Conservation (phyloP, 2,113 vertebrate genomes). For the Lonchura striata region DNA sequence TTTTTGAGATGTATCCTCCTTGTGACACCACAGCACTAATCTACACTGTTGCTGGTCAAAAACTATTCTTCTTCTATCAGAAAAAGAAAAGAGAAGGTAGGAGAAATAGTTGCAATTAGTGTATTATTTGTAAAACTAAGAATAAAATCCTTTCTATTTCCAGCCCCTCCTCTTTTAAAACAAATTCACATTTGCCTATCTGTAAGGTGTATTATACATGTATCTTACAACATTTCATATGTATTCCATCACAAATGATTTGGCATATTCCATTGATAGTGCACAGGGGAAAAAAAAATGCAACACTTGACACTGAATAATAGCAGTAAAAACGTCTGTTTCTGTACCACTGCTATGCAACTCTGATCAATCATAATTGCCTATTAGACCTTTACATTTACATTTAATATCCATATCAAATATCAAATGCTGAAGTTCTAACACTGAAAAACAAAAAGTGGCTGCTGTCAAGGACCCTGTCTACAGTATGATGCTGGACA, state of each 20-base stretch:
- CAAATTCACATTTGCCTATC: not conserved
- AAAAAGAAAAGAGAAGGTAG: not conserved
- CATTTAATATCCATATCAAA: not conserved
- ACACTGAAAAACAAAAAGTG: not conserved
- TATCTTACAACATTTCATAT: not conserved
- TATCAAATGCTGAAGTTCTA: not conserved
- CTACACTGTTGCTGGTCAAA: not conserved
- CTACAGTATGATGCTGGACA: not conserved
- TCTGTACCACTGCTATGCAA: not conserved
- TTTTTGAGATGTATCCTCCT: not conserved
- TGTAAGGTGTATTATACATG: not conserved
- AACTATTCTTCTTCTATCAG: not conserved
- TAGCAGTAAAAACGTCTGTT: rapidly evolving
- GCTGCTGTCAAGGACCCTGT: not conserved
- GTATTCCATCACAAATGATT: not conserved
- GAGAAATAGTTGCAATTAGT: not conserved
- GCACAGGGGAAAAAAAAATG: not conserved
- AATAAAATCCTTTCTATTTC: not conserved
- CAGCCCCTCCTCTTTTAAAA: not conserved
- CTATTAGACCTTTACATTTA: not conserved
- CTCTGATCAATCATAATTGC: not conserved
- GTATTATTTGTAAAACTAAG: not conserved
- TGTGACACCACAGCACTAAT: not conserved
- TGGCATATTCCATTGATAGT: not conserved
- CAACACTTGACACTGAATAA: not conserved